Evolutionary conservation across 2,888 invertebrate genomes (phyloP).

Genomic region (Arrhopalites spinosus): DNA sequence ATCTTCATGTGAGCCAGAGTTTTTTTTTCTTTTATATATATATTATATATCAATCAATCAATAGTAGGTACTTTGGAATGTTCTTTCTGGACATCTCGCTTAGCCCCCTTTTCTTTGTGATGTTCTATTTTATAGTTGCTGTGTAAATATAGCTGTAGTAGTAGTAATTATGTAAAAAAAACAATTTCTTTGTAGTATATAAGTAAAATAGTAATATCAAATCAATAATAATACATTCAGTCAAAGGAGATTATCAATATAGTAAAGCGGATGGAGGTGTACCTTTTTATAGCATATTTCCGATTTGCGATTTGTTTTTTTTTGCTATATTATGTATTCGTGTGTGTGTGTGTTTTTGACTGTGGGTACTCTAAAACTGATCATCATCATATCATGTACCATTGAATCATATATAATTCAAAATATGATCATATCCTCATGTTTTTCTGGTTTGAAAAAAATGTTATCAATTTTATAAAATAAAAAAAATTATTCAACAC

Average conservation of each 20-base stretch:
- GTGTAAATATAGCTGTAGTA: conserved; percentile 4
- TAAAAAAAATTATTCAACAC: too few species aligned
- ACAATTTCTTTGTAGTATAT: conserved; percentile 3
- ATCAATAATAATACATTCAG: conserved; percentile 21
- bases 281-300: not conserved
- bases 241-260: conserved; percentile 13
- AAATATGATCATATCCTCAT: not conserved
- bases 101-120: not conserved
- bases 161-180: not conserved
- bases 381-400: too few species aligned
- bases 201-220: conserved; percentile 28
- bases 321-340: too few species aligned
- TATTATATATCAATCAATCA: not conserved
- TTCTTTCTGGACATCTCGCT: conserved; percentile 14
- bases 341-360: too few species aligned
- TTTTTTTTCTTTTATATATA: too few species aligned
- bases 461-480: not conserved
- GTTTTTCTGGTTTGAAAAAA: not conserved
- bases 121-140: conserved; percentile 7
- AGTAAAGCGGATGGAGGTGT: not conserved
- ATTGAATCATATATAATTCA: too few species aligned
- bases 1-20: conserved; percentile 24
- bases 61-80: conserved; percentile 30
- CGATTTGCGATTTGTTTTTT: too few species aligned
- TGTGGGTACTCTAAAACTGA: too few species aligned